These are phyloP conservation scores for Euphydryas editha DNA, from an alignment of 2,888 invertebrate species.

Conservation along the genomic window DNA sequence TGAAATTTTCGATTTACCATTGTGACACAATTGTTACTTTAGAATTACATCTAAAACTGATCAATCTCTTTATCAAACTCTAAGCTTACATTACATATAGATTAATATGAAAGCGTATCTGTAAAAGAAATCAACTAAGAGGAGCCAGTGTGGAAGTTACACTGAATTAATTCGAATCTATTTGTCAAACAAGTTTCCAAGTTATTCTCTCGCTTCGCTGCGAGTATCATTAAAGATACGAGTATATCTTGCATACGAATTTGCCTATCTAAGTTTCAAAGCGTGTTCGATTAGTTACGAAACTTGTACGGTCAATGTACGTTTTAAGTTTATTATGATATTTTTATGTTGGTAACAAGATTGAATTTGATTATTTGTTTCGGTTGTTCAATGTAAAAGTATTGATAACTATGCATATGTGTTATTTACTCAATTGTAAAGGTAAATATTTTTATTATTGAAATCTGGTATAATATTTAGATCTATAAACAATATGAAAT, in stretches of 20 bases:
- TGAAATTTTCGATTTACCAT: too few species aligned
- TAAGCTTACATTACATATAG: too few species aligned
- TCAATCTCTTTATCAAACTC: too few species aligned
- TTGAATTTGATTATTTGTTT: neutral
- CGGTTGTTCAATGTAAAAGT: neutral
- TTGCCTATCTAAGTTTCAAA: conserved; percentile 33
- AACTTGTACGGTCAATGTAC: conserved; percentile 30
- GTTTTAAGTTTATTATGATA: neutral
- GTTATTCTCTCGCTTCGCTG: conserved; percentile 27
- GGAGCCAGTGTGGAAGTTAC: conserved; percentile 7
- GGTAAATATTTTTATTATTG: too few species aligned
- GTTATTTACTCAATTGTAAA: neutral
- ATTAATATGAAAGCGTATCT: too few species aligned
- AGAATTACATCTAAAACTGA: too few species aligned
- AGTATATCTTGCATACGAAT: conserved; percentile 29
- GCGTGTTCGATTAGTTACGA: conserved; percentile 30
- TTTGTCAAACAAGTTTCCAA: conserved; percentile 41
- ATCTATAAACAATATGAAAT: conserved; percentile 1
- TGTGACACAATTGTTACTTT: too few species aligned
- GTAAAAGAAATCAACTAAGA: neutral
- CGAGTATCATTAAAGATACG: conserved; percentile 27
- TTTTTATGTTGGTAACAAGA: neutral
- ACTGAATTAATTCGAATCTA: conserved; percentile 43
- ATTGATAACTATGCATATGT: neutral
- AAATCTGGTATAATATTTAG: too few species aligned